Evolutionary conservation across 2,888 invertebrate species (phyloP), one percentile per base, ranked within the genome.

Genomic region (Macrosiphum euphorbiae): DNA sequence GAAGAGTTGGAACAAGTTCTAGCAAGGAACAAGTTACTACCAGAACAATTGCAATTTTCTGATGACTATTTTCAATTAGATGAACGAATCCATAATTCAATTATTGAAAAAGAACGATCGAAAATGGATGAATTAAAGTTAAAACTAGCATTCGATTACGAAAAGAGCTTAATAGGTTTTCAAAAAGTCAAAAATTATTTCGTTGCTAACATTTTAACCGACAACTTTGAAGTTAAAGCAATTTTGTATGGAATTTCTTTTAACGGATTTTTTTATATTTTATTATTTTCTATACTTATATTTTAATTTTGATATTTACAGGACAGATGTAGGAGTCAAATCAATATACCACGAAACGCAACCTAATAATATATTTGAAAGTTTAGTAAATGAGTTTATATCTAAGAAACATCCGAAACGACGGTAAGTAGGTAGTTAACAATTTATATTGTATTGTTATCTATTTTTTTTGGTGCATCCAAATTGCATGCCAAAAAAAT

Each of bases 41-140:
- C 97, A 0, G 95, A 95, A 2, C 97, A 97, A 0, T 97, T 98
- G 95, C 96, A 96, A 94, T 96, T 97, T 84, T 95, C 96, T 0
- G 96, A 96, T 95, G 96, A 97, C 87, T 96, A 97, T 94, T 96
- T 98, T 24, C 97, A 97, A 88, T 96, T 98, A 0, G 98, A 98
- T 95, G 96, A 96, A 0, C 96, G 98, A 89, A 97, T 98, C 5
- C 96, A 97, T 0, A 96, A 96, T n/a, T 97, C 97, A 94, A 96
- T 97, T 92, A 96, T 97, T 86, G 95, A 96, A 5, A 96, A 97
- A 92, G 95, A 98, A 8, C 96, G 97, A 3, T 96, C 96, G 0
- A 97, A 97, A 94, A 96, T 97, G 95, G 96, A 97, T 8, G 96
- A 97, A 78, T 97, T 98, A 1, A 96, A 96, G 47, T 96, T 97